Conservation (phyloP, 1,140 invertebrate genomes). For the Whitmania pigra region DNA sequence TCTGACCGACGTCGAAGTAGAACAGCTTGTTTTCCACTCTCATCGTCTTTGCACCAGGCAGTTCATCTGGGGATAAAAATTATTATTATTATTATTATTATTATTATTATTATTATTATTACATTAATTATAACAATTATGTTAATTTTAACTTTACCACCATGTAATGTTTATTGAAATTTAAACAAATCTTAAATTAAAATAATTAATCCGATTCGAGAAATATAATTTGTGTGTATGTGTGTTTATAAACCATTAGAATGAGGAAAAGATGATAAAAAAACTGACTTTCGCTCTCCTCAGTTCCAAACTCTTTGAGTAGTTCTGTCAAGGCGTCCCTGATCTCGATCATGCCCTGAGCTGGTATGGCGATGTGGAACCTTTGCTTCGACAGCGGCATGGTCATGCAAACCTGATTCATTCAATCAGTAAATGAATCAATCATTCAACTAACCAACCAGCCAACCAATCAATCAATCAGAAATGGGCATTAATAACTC, state of each 20-base stretch:
- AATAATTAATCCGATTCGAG: too few relatives aligned
- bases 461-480: too few relatives aligned
- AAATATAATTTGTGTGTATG: too few relatives aligned
- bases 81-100: too few relatives aligned
- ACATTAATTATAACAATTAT: too few relatives aligned
- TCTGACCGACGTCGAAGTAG: constrained; percentile 98
- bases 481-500: constrained; percentile 11
- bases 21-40: constrained; percentile 98
- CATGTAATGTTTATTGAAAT: too few relatives aligned
- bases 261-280: background rate
- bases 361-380: constrained; percentile 88
- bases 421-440: background rate
- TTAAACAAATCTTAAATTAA: too few relatives aligned
- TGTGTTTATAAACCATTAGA: background rate
- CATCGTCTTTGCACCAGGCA: constrained; percentile 76
- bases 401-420: constrained; percentile 73
- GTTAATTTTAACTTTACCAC: too few relatives aligned
- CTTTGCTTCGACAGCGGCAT: constrained; percentile 63
- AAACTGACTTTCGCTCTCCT: constrained; percentile 74
- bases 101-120: too few relatives aligned
- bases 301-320: constrained; percentile 86
- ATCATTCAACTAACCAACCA: too few relatives aligned
- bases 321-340: constrained; percentile 88
- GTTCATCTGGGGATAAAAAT: constrained; percentile 33
- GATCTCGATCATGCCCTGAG: constrained; percentile 97